Evolutionary conservation across 2,888 invertebrate species (phyloP), one percentile per base, ranked within the genome.

Genomic region (Idaea straminata): DNA sequence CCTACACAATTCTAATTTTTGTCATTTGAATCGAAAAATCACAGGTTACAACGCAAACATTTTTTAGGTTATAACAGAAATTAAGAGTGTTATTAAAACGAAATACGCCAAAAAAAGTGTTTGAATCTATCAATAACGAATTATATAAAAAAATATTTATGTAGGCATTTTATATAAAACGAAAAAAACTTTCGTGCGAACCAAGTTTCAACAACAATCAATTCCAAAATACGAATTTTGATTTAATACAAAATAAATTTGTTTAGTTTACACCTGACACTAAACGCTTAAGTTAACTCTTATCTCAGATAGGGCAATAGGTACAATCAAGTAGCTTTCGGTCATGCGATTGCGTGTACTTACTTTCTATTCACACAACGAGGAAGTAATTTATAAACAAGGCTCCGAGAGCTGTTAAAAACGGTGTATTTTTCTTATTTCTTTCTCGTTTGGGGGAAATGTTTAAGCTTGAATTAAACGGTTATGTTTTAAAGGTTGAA

Each of bases 331-430:
- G 78, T 80, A 77, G 76, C 75, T 72, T 75, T 74, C 70, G 76
- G 81, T 78, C 88, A 87, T 86, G 87, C 87, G 86, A 88, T 87
- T 83, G 88, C 88, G 88, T 88, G 88, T 77, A 74, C 66, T 69
- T 74, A 69, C 72, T 74, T 77, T 79, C 76, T 78, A 73, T 76
- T 77, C 72, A 74, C 69, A 74, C 77, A 75, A 74, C 74, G 74
- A 66, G 71, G 74, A 74, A 75, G 70, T 74, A 65, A 67, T 71
- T 74, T 74, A 69, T 66, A 69, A 69, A 74, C 67, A 69, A 66
- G 66, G 68, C 68, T 74, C 64, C 64, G 7, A 47, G 47, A 47
- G 47, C 47, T 67, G 38, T 66, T 59, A 35, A 62, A 66, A 61
- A 60, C 57, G 47, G 62, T 61, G 61, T 63, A 62, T 59, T 68